Conservation (phyloP, 2,888 invertebrate genomes). For the Caradrina kadenii region DNA sequence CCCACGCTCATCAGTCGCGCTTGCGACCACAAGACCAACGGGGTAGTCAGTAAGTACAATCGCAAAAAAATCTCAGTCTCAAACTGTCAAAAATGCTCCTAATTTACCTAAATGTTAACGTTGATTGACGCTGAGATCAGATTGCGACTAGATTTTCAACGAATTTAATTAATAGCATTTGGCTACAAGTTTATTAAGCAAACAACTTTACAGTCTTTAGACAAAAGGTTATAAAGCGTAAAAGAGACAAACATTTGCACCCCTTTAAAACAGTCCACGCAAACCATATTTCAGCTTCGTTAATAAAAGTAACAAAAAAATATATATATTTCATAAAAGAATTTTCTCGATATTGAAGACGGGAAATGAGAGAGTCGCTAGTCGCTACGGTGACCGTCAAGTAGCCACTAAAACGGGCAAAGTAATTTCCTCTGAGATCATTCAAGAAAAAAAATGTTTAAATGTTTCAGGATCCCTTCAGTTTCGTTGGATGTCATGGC, state of each 20-base stretch:
- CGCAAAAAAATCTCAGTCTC: too few relatives aligned
- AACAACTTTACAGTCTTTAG: too few relatives aligned
- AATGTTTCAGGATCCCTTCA: constrained; percentile 52
- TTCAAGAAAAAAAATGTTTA: constrained; percentile 64
- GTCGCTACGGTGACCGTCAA: constrained; percentile 62
- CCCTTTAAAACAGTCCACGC: constrained; percentile 43
- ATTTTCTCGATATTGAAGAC: constrained; percentile 60
- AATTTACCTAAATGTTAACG: too few relatives aligned
- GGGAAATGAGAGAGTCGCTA: constrained; percentile 73
- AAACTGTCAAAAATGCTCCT: too few relatives aligned
- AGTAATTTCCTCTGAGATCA: constrained; percentile 73
- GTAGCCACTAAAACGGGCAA: constrained; percentile 70
- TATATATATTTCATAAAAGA: constrained; percentile 64
- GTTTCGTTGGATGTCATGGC: constrained; percentile 17
- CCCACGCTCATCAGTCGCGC: too few relatives aligned
- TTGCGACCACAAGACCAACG: too few relatives aligned
- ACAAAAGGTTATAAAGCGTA: not conserved
- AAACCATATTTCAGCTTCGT: constrained; percentile 34
- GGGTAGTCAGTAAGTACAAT: too few relatives aligned
- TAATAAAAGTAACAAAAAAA: constrained; percentile 48
- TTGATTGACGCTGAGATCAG: too few relatives aligned
- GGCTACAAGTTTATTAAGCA: too few relatives aligned
- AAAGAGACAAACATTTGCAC: not conserved
- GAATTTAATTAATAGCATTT: too few relatives aligned
- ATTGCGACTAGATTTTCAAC: too few relatives aligned